A percentile compares a stretch with the other conserved stretches of the same genome.
phyloP scores from a whole-genome alignment of 2,888 invertebrate genomes.

The Lobophora halterata region DNA sequence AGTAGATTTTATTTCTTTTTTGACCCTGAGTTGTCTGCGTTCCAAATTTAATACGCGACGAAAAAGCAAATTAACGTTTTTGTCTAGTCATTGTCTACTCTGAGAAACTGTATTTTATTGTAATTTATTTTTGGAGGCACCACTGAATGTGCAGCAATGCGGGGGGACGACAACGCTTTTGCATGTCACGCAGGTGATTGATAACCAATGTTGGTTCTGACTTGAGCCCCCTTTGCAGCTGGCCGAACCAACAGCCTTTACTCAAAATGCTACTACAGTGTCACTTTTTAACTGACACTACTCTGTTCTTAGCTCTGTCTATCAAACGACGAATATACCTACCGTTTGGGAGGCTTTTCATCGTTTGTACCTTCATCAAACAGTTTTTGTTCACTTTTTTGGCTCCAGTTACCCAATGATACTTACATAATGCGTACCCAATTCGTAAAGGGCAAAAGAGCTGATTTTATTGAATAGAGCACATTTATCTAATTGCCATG shows the following conservation, averaged over 20 bases:
- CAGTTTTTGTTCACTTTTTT: not conserved
- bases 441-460: slow-evolving; percentile 6
- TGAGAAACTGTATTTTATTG: slow-evolving; percentile 23
- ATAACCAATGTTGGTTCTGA: slow-evolving; percentile 46
- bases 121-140: slow-evolving; percentile 43
- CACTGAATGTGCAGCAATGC: slow-evolving; percentile 56
- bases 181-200: slow-evolving; percentile 70
- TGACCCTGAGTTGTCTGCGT: slow-evolving; percentile 9
- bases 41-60: slow-evolving; percentile 9
- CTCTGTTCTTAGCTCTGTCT: slow-evolving; percentile 8
- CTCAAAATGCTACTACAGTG: slow-evolving; percentile 40
- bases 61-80: slow-evolving; percentile 6
- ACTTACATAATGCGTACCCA: slow-evolving; percentile 1
- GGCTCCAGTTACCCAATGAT: slow-evolving; percentile 4
- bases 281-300: slow-evolving; percentile 28
- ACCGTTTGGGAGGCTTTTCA: too few species aligned
- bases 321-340: slow-evolving; percentile 15
- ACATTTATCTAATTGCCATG: slow-evolving; percentile 37
- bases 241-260: slow-evolving; percentile 47
- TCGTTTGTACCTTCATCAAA: too few species aligned
- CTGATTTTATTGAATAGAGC: slow-evolving; percentile 27
- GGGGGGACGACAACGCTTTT: slow-evolving; percentile 55
- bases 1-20: slow-evolving; percentile 11
- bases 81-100: slow-evolving; percentile 17
- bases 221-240: slow-evolving; percentile 48